These are phyloP conservation scores for Dendrophyllia cribrosa DNA, from an alignment of 64 coral and sea anemone genomes.

Conservation along the genomic window DNA sequence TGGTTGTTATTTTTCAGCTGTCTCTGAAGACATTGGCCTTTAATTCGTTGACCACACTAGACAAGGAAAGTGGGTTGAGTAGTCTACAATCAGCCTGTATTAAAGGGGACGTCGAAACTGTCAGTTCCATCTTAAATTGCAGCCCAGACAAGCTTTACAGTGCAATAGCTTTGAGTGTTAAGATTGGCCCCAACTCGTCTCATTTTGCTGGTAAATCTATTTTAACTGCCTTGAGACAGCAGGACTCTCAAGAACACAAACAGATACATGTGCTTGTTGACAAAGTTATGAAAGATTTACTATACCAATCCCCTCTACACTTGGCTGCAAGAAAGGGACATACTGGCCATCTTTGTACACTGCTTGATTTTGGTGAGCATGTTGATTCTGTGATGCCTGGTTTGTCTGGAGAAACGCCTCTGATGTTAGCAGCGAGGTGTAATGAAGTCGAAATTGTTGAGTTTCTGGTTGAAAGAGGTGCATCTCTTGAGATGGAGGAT, in stretches of 20 bases:
- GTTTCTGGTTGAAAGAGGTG: no score
- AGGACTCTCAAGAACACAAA: slow-evolving; percentile 10
- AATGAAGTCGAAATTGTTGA: neutral
- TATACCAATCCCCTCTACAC: slow-evolving; percentile 10
- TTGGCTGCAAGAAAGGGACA: slow-evolving; percentile 43
- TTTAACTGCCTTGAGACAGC: neutral
- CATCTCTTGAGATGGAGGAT: no score
- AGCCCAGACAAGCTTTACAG: slow-evolving; percentile 67
- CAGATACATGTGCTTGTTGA: neutral
- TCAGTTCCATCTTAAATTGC: slow-evolving; percentile 37
- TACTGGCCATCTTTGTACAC: slow-evolving; percentile 24
- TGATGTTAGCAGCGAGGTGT: slow-evolving; percentile 68
- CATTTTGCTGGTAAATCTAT: neutral
- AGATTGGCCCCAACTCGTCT: neutral
- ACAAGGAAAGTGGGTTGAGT: slow-evolving; percentile 26
- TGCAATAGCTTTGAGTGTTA: slow-evolving; percentile 68
- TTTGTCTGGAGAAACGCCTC: slow-evolving; percentile 4
- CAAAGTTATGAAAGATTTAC: slow-evolving; percentile 8
- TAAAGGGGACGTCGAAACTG: slow-evolving; percentile 51
- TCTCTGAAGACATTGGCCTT: slow-evolving; percentile 14
- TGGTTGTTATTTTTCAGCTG: neutral
- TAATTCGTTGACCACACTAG: neutral
- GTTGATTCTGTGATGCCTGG: neutral
- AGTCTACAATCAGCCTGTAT: slow-evolving; percentile 72
- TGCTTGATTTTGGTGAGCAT: slow-evolving; percentile 39